Conservation (phyloP, 2,113 vertebrate genomes). For the Pseudonaja textilis region DNA sequence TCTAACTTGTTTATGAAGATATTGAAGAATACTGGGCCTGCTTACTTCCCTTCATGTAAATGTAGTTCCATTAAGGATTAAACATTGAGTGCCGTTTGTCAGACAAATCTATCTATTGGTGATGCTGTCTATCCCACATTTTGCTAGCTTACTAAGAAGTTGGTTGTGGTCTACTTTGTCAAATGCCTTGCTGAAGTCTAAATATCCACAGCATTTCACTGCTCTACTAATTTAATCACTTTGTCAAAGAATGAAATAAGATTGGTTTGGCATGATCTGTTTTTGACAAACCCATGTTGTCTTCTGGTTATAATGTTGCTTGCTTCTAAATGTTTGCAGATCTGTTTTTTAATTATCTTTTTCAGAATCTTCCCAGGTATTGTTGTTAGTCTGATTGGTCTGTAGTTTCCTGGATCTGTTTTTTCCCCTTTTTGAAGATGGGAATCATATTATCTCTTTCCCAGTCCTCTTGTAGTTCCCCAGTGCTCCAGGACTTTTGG, state of each 20-base stretch:
- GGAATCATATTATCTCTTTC: neutral
- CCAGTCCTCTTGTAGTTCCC: neutral
- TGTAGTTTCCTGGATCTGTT: neutral
- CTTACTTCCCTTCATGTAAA: neutral
- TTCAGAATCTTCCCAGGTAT: neutral
- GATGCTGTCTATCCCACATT: neutral
- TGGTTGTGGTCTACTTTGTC: neutral
- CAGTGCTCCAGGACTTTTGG: neutral
- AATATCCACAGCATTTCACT: neutral
- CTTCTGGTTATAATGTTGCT: neutral
- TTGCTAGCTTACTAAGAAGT: neutral
- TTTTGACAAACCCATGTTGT: neutral
- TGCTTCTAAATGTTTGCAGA: neutral
- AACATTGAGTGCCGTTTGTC: neutral
- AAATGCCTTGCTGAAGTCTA: neutral
- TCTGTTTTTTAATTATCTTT: neutral
- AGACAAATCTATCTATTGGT: neutral
- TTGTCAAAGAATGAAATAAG: neutral
- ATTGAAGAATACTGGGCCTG: neutral
- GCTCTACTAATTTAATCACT: neutral
- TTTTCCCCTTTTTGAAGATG: neutral
- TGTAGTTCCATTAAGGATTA: neutral
- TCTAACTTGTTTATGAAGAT: neutral
- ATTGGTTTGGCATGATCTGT: neutral
- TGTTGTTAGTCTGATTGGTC: neutral